Evolutionary conservation across 2,888 invertebrate genomes (phyloP).

Genomic region (Drosophila melanosoma): DNA sequence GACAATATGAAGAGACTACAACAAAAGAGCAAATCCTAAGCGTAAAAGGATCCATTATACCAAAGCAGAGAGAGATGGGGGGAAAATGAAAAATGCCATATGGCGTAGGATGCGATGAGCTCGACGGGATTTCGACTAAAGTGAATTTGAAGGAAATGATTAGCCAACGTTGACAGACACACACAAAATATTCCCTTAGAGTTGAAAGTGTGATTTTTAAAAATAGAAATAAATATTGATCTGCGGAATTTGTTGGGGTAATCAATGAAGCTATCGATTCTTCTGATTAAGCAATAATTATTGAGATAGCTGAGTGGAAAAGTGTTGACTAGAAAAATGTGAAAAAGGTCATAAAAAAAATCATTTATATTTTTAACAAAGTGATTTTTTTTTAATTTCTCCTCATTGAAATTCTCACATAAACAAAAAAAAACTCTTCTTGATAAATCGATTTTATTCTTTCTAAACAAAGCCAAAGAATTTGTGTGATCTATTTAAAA

Average conservation of each 20-base stretch:
- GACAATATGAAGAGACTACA: constrained; percentile 40
- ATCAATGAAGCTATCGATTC: background rate
- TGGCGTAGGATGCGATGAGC: constrained; percentile 28
- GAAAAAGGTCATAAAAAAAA: background rate
- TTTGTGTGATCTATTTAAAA: constrained; percentile 1
- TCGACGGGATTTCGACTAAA: constrained; percentile 19
- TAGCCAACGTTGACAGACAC: constrained; percentile 68
- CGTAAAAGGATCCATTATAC: constrained; percentile 71
- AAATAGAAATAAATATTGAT: constrained; percentile 10
- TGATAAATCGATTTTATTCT: background rate
- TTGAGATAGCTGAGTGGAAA: background rate
- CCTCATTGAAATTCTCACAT: background rate
- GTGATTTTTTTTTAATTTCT: background rate
- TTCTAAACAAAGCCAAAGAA: background rate
- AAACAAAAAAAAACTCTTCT: background rate
- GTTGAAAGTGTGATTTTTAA: constrained; percentile 20
- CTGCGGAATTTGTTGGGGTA: background rate
- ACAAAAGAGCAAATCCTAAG: constrained; percentile 48
- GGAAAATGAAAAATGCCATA: constrained; percentile 42
- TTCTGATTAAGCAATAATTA: background rate
- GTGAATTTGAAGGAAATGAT: constrained; percentile 55
- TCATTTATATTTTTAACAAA: background rate
- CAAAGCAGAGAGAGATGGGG: background rate
- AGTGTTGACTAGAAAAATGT: background rate
- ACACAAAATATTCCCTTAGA: constrained; percentile 11